Conservation (phyloP, 2,113 vertebrate genomes). For the Maylandia zebra region DNA sequence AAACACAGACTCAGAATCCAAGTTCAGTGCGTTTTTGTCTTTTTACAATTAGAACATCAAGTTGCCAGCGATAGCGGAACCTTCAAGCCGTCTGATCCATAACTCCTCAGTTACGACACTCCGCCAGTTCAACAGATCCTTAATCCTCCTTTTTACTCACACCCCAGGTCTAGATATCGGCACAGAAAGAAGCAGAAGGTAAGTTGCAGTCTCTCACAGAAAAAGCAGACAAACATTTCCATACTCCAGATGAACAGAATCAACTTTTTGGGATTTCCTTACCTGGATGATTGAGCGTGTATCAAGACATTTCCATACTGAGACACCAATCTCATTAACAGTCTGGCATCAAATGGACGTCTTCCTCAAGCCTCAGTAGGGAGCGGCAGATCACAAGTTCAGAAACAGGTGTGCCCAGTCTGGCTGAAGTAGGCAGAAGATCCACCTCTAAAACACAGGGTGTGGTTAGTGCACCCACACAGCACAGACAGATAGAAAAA, state of each 20-base stretch:
- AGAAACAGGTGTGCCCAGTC: not conserved
- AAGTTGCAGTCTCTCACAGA: not conserved
- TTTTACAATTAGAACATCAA: not conserved
- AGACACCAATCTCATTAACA: not conserved
- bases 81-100: accelerated
- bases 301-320: not conserved
- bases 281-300: not conserved
- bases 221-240: not conserved
- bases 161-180: not conserved
- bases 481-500: not conserved
- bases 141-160: not conserved
- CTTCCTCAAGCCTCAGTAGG: not conserved
- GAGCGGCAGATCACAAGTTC: not conserved
- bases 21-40: accelerated
- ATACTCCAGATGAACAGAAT: not conserved
- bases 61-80: not conserved
- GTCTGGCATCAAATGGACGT: not conserved
- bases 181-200: not conserved
- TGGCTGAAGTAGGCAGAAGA: not conserved
- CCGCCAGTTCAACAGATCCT: not conserved
- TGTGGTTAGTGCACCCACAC: not conserved
- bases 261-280: not conserved
- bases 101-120: not conserved
- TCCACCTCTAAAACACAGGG: not conserved
- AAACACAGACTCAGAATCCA: not conserved